Base-by-base conservation (phyloP, 2,113 vertebrate genomes). In the Tylochromis polylepis region DNA sequence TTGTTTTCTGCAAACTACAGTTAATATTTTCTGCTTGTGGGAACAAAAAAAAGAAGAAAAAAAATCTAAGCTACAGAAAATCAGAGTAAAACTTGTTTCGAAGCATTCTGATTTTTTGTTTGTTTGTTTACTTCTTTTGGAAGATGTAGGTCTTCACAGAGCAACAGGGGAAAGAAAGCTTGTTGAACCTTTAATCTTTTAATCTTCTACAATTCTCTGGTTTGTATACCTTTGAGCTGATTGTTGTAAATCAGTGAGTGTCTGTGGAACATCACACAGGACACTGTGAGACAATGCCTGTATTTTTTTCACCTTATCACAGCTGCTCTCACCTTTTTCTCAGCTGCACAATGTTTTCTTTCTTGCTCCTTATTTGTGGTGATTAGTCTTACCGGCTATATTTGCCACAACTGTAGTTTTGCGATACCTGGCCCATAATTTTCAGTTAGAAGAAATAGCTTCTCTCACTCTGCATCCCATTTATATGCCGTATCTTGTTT, bases 401-500 rank as follows among this genome's bases (percentile, higher is more conserved):
- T 90, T 92, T 92, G 89, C 85, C 85, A 60, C 75, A 57, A 91
- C 90, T 95, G 91, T 93, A 94, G 92, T 93, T 95, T 94, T 92
- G 78, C 65, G 51, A 87, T 85, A 79, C 78, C 83, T 22, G 12
- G 80, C 79, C 92, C 87, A 95, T 95, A 94, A 93, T 86, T 95
- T 96, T 93, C 79, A 94, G 91, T 6, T 1, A 51, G 87, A 92
- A 95, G 91, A 96, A 95, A 94, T 92, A 93, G 92, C 89, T 92
- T 87, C 86, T 85, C 88, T 93, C 57, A 79, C 67, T 91, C 88
- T 91, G 92, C 89, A 90, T 93, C 93, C 91, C 93, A 95, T 96
- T 95, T 95, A 89, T 96, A 94, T 89, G 55, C 70, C 85, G 41
- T 95, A 94, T 96, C 94, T 95, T 95, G 91, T 95, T 96, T 84